These are phyloP conservation scores for Myopa testacea DNA, from an alignment of 2,888 invertebrate species.

Conservation along the genomic window DNA sequence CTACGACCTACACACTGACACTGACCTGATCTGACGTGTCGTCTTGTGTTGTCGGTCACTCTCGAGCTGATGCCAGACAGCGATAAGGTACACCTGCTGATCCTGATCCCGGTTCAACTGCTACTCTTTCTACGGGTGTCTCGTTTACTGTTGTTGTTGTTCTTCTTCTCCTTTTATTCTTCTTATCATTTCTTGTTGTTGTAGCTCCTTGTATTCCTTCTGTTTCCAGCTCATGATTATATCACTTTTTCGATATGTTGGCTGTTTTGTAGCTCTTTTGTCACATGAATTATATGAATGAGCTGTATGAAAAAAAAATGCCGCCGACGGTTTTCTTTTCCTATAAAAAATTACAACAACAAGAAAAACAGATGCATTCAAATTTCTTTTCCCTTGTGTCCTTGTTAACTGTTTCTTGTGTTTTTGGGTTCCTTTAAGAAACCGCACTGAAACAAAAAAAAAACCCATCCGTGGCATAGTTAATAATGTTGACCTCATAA, in stretches of 20 bases:
- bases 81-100: constrained; percentile 38
- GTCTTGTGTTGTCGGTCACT: neutral
- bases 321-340: neutral
- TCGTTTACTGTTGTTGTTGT: constrained; percentile 45
- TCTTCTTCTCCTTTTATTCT: constrained; percentile 1
- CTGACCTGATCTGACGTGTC: constrained; percentile 4
- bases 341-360: neutral
- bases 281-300: constrained; percentile 47
- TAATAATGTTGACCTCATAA: too few relatives aligned
- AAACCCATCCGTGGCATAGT: too few relatives aligned
- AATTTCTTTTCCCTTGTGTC: neutral
- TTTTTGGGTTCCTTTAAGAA: constrained; percentile 6
- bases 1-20: constrained; percentile 20
- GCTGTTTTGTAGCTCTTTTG: constrained; percentile 47
- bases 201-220: neutral
- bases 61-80: constrained; percentile 13
- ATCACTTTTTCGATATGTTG: constrained; percentile 38
- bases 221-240: neutral
- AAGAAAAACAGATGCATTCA: neutral
- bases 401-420: constrained; percentile 39
- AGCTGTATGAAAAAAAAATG: neutral
- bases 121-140: neutral
- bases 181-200: neutral
- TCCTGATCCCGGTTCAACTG: neutral
- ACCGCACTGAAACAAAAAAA: constrained; percentile 18